phyloP scores from a whole-genome alignment of 1,140 invertebrate species.

The Anastatus disparis region DNA sequence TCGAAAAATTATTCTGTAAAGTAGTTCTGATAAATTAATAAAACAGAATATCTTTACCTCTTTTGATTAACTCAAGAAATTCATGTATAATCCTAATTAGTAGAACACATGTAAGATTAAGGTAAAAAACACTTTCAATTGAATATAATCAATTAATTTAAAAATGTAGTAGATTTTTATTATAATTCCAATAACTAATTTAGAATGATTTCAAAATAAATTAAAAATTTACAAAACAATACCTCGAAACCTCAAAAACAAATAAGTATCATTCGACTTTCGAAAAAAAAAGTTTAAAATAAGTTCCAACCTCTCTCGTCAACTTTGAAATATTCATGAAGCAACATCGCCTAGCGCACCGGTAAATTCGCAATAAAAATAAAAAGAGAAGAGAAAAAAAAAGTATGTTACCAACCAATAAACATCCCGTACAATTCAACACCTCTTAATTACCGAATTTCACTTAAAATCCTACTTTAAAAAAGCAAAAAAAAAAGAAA shows the following conservation, averaged over 20 bases:
- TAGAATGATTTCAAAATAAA: neutral
- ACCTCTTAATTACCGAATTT: no score
- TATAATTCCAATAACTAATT: neutral
- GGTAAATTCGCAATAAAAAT: slow-evolving; percentile 26
- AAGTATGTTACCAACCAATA: slow-evolving; percentile 23
- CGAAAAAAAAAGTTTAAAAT: slow-evolving; percentile 17
- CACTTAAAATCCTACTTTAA: no score
- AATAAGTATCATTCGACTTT: neutral
- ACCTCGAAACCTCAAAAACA: neutral
- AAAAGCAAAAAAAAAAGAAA: no score
- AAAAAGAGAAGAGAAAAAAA: neutral
- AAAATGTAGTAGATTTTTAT: neutral
- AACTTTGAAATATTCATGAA: slow-evolving; percentile 29
- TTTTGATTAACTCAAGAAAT: no score
- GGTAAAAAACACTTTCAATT: no score
- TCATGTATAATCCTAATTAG: no score
- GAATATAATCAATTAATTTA: no score
- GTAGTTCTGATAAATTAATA: no score
- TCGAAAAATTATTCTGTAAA: no score
- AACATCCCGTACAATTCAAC: slow-evolving; percentile 2
- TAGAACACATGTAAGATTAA: no score
- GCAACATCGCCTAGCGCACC: neutral
- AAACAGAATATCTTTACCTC: no score
- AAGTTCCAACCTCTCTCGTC: neutral
- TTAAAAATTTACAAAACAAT: neutral